phyloP scores from a whole-genome alignment of 2,797 vertebrate genomes.

The Pangasius mekongensis region DNA sequence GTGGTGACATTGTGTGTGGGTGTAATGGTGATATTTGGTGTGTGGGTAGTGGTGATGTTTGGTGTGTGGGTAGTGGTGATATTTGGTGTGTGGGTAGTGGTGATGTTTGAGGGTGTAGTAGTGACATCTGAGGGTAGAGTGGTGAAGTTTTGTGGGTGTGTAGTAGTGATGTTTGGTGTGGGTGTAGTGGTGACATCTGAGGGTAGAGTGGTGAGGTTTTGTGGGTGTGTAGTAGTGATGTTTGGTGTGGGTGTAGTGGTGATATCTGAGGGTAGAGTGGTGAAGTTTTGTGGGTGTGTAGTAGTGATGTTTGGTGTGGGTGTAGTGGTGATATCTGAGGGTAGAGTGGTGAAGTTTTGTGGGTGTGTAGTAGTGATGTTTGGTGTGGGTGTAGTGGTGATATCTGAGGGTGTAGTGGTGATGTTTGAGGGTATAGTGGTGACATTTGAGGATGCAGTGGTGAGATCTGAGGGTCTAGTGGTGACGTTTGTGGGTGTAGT shows the following conservation, averaged over 20 bases:
- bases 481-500: neutral
- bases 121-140: neutral
- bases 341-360: neutral
- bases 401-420: constrained; percentile 17
- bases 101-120: neutral
- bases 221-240: neutral
- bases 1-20: neutral
- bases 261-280: neutral
- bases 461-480: neutral
- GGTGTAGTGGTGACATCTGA: too few relatives aligned
- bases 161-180: neutral
- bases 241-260: neutral
- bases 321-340: neutral
- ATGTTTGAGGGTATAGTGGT: neutral
- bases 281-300: neutral
- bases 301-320: neutral
- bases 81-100: neutral
- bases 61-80: neutral
- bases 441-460: neutral
- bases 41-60: neutral
- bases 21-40: neutral
- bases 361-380: neutral
- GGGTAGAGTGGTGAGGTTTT: constrained; percentile 17
- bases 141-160: constrained; percentile 4
- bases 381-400: constrained; percentile 33